Evolutionary conservation across 1,140 invertebrate species (phyloP).

Genomic region (Leucophenga varia): DNA sequence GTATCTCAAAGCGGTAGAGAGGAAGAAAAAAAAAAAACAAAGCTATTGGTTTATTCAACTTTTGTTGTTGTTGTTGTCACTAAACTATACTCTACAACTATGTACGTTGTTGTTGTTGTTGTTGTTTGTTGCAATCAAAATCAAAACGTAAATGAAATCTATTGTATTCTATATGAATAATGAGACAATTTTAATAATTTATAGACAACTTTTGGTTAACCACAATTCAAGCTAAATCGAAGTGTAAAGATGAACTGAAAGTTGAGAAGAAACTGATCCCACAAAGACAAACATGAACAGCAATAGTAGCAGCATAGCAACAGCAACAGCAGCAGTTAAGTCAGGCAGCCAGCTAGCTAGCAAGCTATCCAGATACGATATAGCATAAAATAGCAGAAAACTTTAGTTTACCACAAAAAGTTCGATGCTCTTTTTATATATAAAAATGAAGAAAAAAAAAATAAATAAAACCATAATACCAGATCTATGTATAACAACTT

Average conservation of each 20-base stretch:
- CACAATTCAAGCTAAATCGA: conserved; percentile 21
- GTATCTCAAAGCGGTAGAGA: too few species aligned
- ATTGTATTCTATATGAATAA: conserved; percentile 55
- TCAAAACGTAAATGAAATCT: conserved; percentile 50
- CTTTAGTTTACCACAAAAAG: conserved; percentile 34
- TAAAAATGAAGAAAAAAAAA: too few species aligned
- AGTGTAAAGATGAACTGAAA: conserved; percentile 13
- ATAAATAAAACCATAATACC: too few species aligned
- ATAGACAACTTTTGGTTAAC: conserved; percentile 54
- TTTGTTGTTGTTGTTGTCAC: conserved; percentile 18
- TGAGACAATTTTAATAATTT: conserved; percentile 56
- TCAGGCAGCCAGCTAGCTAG: too few species aligned
- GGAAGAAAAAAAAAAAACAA: too few species aligned
- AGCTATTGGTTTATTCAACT: conserved; percentile 15
- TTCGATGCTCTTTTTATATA: conserved; percentile 52
- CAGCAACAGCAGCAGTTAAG: conserved; percentile 4
- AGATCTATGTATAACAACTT: too few species aligned
- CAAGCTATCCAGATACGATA: too few species aligned
- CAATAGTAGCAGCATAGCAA: conserved; percentile 4
- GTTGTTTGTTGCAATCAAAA: conserved; percentile 49
- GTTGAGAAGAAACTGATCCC: conserved; percentile 9
- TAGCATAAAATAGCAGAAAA: too few species aligned
- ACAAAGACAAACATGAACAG: conserved; percentile 13
- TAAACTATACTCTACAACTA: too few species aligned
- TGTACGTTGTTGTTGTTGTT: conserved; percentile 5